Base-by-base conservation (phyloP, 2,888 invertebrate species). In the Thera obeliscata region DNA sequence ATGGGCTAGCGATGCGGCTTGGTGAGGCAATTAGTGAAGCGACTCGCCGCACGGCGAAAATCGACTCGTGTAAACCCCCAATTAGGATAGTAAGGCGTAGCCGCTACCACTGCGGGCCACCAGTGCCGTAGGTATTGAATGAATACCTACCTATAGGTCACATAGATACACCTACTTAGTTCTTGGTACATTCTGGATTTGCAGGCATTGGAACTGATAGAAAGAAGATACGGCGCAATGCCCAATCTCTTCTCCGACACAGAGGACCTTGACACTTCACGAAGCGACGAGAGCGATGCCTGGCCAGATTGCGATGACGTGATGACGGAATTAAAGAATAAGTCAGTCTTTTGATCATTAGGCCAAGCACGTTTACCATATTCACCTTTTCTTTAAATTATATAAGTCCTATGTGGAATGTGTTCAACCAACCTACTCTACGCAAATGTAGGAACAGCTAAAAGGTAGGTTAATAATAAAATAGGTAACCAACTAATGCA, bases 131-230 rank as follows among this genome's bases (percentile, higher is more conserved):
- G n/a, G n/a, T n/a, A 22, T 22, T 22, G 22, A 22, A 22, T 22
- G 0, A 22, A 22, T 41, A 41, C 43, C 2, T 49, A 12, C 49
- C 49, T 49, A n/a, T n/a, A 12, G 3, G 49, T 22, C 12, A 49
- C 0, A 12, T 49, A 3, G 12, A 49, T 6, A 49, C n/a, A 48
- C 22, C 22, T 22, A 22, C 22, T 22, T 22, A 22, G 0, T 22
- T 22, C 36, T 41, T 52, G n/a, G 9, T 7, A 9, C 43, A 9
- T 54, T 7, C 43, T 58, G 33, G n/a, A 12, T 60, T 52, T 56
- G 49, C 96, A 98, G 94, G 97, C 98, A 0, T 87, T 98, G 74
- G 97, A 97, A 87, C 91, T 98, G 78, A 96, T 98, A 63, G 97
- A 97, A 83, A 95, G 96, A 78, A 95, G 96, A 76, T 97, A 96